A percentile compares a stretch with the other conserved stretches of the same genome.
Evolutionary conservation across 2,113 vertebrate genomes (phyloP).

Genomic region (Ariopsis seemanni): DNA sequence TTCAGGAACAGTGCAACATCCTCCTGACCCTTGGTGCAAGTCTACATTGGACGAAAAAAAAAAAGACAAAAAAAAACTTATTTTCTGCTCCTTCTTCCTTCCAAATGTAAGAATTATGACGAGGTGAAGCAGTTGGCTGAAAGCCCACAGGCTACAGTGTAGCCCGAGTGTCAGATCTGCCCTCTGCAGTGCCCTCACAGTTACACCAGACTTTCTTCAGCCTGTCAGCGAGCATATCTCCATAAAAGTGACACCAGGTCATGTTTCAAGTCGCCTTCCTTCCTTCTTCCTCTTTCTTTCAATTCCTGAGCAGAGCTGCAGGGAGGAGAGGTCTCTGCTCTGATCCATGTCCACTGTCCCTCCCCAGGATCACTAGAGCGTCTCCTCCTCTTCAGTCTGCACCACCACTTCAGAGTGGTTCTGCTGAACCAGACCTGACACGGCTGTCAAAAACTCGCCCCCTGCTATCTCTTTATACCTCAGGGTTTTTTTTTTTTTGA

Average conservation of each 20-base stretch:
- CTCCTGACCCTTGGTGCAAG: not conserved
- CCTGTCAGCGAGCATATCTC: conserved; percentile 37
- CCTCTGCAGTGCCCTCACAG: not conserved
- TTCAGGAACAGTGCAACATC: not conserved
- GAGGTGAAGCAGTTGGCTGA: not conserved
- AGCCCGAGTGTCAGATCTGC: conserved; percentile 34
- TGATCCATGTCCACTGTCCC: conserved; percentile 41
- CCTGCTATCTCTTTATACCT: not conserved
- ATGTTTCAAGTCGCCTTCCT: not conserved
- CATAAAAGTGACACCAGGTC: conserved; percentile 29
- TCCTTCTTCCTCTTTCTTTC: conserved; percentile 23
- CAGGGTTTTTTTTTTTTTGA: not conserved
- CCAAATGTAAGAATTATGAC: not conserved
- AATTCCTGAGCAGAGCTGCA: not conserved
- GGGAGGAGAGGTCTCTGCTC: conserved; percentile 4
- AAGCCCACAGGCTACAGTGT: conserved; percentile 5
- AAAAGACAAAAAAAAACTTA: no score
- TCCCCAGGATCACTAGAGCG: conserved; percentile 44
- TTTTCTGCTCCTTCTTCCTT: not conserved
- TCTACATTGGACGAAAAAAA: not conserved
- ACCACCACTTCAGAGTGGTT: conserved; percentile 6
- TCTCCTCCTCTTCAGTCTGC: conserved; percentile 15
- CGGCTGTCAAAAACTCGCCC: conserved; percentile 31
- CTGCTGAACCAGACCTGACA: conserved; percentile 23
- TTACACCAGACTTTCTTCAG: conserved; percentile 17